Base-by-base conservation (phyloP, 2,888 invertebrate genomes). In the Oxytorus armatus region DNA sequence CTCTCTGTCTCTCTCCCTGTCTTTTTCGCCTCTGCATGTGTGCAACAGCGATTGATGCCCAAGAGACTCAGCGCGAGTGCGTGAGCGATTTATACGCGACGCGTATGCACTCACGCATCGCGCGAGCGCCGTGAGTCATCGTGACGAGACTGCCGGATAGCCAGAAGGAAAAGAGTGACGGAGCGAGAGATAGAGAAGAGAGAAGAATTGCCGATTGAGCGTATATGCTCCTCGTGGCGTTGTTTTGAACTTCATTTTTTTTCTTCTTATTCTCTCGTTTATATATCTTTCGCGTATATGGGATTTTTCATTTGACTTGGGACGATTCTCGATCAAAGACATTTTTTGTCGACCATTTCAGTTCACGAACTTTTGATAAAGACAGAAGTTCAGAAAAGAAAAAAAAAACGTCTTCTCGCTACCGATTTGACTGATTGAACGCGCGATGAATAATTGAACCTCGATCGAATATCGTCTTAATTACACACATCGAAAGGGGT, bases 41-140 rank as follows among this genome's bases (percentile, higher is more conserved):
- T n/a, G 49, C 59, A 53, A 18, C 76, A 77, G 78, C 84, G 86
- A 87, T 86, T 86, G 87, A 87, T 84, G 87, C 83, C 49, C 77
- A 82, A 84, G 77, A 74, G 79, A 79, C 76, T 79, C 21, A 21
- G 44, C 77, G 83, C 77, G 80, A 73, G 83, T 79, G 85, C 86
- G 86, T 83, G 84, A 86, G 80, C 86, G 84, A 87, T 87, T 88
- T 85, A 85, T 86, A 83, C 83, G 82, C 84, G 84, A 86, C 86
- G 83, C 82, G 83, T 84, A 81, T 83, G 81, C 82, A 79, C 83
- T 82, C 84, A 83, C 82, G 83, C 82, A 82, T 81, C 80, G 69
- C 80, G 69, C 79, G 70, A 74, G 77, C 44, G 68, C 70, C 68
- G 82, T 86, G 85, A 86, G 74, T 87, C 88, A 87, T 83, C 85